Evolutionary conservation across 2,113 vertebrate species (phyloP).

Genomic region (Pagrus major): DNA sequence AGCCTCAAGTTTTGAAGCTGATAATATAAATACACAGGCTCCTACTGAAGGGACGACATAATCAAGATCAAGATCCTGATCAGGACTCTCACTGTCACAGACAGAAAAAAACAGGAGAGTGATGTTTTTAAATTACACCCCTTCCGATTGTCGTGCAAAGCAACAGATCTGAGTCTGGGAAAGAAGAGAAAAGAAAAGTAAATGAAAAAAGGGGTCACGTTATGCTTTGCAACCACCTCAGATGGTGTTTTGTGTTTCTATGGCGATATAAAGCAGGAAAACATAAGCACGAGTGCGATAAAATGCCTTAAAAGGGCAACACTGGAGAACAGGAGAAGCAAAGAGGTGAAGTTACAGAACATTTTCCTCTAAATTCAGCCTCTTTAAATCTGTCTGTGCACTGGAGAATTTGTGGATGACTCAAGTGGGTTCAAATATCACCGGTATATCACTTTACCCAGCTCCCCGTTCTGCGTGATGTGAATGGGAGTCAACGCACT

Average conservation of each 20-base stretch:
- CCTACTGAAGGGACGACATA: slow-evolving; percentile 10
- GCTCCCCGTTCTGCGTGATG: background rate
- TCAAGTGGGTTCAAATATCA: background rate
- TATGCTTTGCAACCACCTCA: background rate
- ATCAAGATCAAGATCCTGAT: background rate
- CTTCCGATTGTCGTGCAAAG: background rate
- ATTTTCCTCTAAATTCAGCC: slow-evolving; percentile 13
- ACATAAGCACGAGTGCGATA: slow-evolving; percentile 9
- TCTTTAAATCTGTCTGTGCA: background rate
- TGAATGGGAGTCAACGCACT: slow-evolving; percentile 11
- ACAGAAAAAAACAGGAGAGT: background rate
- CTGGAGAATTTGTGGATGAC: background rate
- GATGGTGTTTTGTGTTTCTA: slow-evolving; percentile 37
- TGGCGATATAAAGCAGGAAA: slow-evolving; percentile 45
- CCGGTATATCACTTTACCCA: slow-evolving; percentile 3
- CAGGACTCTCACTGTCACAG: background rate
- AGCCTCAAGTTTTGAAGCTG: background rate
- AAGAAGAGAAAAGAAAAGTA: background rate
- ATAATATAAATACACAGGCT: background rate
- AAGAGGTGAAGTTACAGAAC: background rate
- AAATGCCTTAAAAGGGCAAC: slow-evolving; percentile 53
- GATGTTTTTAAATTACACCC: slow-evolving; percentile 7
- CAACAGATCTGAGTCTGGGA: background rate
- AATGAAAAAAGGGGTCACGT: background rate
- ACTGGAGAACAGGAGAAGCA: background rate